phyloP scores from a whole-genome alignment of 2,797 vertebrate genomes.

The Sphenodon punctatus region DNA sequence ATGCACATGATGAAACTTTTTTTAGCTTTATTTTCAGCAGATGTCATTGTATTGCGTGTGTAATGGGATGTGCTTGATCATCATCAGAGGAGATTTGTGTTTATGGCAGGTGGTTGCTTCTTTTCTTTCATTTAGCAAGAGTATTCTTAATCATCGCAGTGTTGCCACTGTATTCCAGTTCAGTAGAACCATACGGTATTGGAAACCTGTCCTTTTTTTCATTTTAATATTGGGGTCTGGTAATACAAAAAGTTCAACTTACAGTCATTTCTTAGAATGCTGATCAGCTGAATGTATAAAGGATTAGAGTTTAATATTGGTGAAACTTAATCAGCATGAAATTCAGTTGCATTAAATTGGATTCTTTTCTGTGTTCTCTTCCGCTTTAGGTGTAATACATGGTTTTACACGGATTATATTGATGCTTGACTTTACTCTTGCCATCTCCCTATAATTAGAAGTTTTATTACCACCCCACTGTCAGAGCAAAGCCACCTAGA shows the following conservation, averaged over 20 bases:
- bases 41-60: neutral
- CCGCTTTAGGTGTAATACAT: neutral
- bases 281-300: neutral
- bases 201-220: neutral
- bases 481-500: neutral
- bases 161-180: neutral
- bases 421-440: conserved; percentile 9
- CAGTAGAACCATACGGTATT: neutral
- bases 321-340: conserved; percentile 29
- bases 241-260: conserved; percentile 35
- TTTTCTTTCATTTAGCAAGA: neutral
- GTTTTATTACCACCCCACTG: neutral
- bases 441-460: neutral
- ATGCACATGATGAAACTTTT: neutral
- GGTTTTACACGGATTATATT: conserved; percentile 8
- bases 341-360: conserved; percentile 31
- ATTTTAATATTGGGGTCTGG: too few relatives aligned
- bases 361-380: conserved; percentile 21
- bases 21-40: neutral
- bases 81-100: neutral
- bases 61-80: neutral
- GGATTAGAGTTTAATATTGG: conserved; percentile 36
- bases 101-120: neutral
- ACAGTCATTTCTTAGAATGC: too few relatives aligned
- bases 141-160: too few relatives aligned